These are phyloP conservation scores for Cirrhinus mrigala DNA, from an alignment of 2,797 vertebrate species.

Conservation along the genomic window DNA sequence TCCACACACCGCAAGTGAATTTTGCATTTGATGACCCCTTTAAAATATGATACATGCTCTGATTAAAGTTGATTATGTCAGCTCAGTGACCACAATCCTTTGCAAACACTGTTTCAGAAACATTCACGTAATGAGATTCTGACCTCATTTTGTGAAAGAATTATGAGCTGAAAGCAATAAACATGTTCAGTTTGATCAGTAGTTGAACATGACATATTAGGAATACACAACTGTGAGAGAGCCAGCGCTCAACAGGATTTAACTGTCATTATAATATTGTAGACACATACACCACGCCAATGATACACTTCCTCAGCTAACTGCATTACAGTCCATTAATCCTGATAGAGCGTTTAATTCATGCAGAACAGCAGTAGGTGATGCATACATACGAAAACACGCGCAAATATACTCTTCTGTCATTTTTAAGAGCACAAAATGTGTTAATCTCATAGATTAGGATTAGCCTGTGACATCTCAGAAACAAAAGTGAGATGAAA, in stretches of 20 bases:
- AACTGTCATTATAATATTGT: conserved; percentile 33
- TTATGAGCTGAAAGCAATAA: conserved; percentile 24
- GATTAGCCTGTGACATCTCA: conserved; percentile 45
- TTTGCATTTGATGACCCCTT: not conserved
- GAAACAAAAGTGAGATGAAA: conserved; percentile 53
- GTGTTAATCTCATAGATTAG: conserved; percentile 49
- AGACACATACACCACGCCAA: conserved; percentile 28
- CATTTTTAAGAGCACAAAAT: conserved; percentile 39
- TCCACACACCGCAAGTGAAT: no score
- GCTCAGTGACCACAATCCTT: conserved; percentile 6
- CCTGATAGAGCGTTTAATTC: conserved; percentile 18
- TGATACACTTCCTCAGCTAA: conserved; percentile 45
- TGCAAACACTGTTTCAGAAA: conserved; percentile 12
- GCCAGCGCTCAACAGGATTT: conserved; percentile 27
- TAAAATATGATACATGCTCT: not conserved
- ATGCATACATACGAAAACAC: not conserved
- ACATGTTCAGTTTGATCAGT: conserved; percentile 29
- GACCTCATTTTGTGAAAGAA: conserved; percentile 22
- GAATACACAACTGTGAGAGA: conserved; percentile 23
- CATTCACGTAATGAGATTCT: conserved; percentile 19
- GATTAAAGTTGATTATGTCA: conserved; percentile 24
- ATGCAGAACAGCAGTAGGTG: conserved; percentile 30
- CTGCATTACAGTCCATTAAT: conserved; percentile 51
- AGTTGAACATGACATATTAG: conserved; percentile 27
- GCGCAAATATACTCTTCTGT: conserved; percentile 33